These are phyloP conservation scores for Synaphobranchus kaupii DNA, from an alignment of 2,797 vertebrate species.

Conservation along the genomic window DNA sequence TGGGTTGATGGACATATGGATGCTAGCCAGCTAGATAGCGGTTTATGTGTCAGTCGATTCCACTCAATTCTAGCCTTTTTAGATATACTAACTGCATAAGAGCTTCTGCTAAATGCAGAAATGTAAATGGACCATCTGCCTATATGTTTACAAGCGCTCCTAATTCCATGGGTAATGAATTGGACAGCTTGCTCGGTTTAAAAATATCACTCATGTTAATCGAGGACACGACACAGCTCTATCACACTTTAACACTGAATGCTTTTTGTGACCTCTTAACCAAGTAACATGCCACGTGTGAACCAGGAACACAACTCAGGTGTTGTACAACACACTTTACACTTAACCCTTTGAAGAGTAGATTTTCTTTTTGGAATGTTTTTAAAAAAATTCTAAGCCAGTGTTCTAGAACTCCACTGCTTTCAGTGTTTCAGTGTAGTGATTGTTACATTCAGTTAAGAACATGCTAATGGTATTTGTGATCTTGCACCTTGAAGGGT, in stretches of 20 bases:
- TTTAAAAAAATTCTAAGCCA: too few relatives aligned
- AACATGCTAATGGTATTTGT: too few relatives aligned
- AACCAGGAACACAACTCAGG: not conserved
- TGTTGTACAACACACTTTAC: not conserved
- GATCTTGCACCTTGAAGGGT: too few relatives aligned
- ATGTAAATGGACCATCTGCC: conserved; percentile 12
- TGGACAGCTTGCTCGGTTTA: not conserved
- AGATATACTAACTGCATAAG: not conserved
- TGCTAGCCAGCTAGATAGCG: not conserved
- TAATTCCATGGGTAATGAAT: not conserved
- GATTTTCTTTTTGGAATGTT: too few relatives aligned
- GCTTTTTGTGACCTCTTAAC: not conserved
- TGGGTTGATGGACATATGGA: not conserved
- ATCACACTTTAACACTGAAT: not conserved
- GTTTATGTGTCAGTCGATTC: not conserved
- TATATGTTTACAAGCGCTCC: not conserved
- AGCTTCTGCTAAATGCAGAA: not conserved
- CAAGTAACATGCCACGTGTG: not conserved
- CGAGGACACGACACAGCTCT: not conserved
- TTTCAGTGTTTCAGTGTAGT: too few relatives aligned
- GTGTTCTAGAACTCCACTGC: too few relatives aligned
- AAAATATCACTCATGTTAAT: not conserved
- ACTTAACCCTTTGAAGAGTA: not conserved
- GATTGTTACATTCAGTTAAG: too few relatives aligned
- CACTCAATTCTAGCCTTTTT: not conserved